These are phyloP conservation scores for Alaudala cheleensis DNA, from an alignment of 2,113 vertebrate genomes.

Conservation along the genomic window DNA sequence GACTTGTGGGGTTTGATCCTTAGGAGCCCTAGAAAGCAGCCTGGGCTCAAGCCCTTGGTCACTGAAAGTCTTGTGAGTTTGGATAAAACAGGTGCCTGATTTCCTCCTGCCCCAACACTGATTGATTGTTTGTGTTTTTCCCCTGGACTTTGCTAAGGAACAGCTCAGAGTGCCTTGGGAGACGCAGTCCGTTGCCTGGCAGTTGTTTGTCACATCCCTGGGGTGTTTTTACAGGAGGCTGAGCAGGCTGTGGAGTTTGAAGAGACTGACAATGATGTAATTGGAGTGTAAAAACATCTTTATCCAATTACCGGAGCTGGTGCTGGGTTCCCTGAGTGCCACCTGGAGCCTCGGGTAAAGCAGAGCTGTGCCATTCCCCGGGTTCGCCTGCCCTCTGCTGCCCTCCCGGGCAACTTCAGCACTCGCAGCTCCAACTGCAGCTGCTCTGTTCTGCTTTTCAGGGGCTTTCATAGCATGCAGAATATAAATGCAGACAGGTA, in stretches of 20 bases:
- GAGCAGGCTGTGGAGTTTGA: neutral
- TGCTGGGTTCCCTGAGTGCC: neutral
- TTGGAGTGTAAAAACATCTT: neutral
- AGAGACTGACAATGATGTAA: neutral
- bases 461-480: neutral
- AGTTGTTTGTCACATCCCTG: neutral
- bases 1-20: neutral
- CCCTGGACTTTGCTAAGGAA: neutral
- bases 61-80: neutral
- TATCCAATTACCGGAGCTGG: neutral
- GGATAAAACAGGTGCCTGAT: neutral
- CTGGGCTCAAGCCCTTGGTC: neutral
- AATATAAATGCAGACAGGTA: neutral
- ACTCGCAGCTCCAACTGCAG: neutral
- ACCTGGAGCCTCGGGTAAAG: neutral
- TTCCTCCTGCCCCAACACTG: neutral
- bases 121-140: too few relatives aligned
- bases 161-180: neutral
- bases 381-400: slow-evolving; percentile 58
- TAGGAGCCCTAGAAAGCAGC: neutral
- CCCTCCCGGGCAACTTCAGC: slow-evolving; percentile 25
- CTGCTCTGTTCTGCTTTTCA: neutral
- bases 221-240: neutral
- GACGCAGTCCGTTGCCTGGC: neutral
- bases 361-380: neutral